Conservation (phyloP, 1,140 invertebrate species). For the Chrysopa pallens region DNA sequence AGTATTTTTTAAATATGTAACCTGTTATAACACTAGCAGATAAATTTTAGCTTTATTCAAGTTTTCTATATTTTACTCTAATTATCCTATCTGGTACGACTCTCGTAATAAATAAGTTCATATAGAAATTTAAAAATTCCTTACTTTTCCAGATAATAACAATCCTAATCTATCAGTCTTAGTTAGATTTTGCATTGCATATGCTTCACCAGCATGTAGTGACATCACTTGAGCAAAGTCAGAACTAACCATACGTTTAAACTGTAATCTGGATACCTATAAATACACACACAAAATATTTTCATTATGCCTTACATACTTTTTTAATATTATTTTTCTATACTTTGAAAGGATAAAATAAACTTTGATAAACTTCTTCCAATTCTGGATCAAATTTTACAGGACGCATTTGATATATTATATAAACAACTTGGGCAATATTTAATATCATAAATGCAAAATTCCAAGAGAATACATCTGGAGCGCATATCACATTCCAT, state of each 20-base stretch:
- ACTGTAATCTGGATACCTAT: slow-evolving; percentile 55
- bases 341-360: slow-evolving; percentile 75
- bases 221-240: slow-evolving; percentile 72
- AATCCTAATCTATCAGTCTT: slow-evolving; percentile 64
- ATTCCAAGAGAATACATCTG: slow-evolving; percentile 79
- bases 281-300: slow-evolving; percentile 2
- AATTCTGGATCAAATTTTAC: slow-evolving; percentile 72
- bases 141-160: slow-evolving; percentile 56
- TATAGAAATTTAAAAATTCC: not conserved
- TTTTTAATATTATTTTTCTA: not conserved
- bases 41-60: not conserved
- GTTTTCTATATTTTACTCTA: not conserved
- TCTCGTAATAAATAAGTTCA: too few relatives aligned
- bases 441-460: slow-evolving; percentile 74
- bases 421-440: slow-evolving; percentile 59
- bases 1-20: too few relatives aligned
- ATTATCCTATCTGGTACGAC: not conserved
- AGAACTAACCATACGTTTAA: slow-evolving; percentile 60
- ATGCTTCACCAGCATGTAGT: slow-evolving; percentile 68
- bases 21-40: too few relatives aligned
- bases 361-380: slow-evolving; percentile 62
- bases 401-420: slow-evolving; percentile 67
- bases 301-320: not conserved
- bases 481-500: slow-evolving; percentile 76
- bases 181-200: slow-evolving; percentile 74